These are phyloP conservation scores for Brevimyrus niger DNA, from an alignment of 2,113 vertebrate species.

Conservation along the genomic window DNA sequence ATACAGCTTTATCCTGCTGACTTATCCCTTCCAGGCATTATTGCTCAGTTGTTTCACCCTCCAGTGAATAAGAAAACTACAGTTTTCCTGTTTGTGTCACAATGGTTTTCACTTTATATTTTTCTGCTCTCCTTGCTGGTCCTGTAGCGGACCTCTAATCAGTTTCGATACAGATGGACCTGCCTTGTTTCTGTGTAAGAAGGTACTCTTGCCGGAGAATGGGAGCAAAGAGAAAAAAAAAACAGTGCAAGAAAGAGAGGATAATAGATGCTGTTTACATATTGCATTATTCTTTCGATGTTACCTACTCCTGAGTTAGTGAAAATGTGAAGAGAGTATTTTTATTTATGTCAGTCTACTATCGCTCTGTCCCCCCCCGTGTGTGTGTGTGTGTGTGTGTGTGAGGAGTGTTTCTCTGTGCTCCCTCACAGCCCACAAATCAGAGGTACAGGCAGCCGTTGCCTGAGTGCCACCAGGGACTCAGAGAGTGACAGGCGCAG, in stretches of 20 bases:
- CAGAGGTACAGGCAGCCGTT: constrained; percentile 12
- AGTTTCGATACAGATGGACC: background rate
- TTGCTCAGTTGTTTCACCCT: background rate
- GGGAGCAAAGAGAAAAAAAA: background rate
- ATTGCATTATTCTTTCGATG: background rate
- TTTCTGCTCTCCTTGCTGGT: background rate
- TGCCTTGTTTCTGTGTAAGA: background rate
- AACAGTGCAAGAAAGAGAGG: background rate
- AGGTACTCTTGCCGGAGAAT: background rate
- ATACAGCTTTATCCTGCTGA: background rate
- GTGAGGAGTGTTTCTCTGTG: background rate
- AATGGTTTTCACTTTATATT: background rate
- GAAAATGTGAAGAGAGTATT: background rate
- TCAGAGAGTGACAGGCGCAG: constrained; percentile 14
- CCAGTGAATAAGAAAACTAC: background rate
- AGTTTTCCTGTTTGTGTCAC: background rate
- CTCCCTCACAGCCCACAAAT: constrained; percentile 25
- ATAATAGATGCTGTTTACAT: background rate
- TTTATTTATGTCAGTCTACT: background rate
- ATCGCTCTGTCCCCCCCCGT: background rate
- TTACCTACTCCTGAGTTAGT: background rate
- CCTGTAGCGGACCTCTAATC: background rate
- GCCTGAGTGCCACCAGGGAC: background rate
- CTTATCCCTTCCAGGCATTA: background rate
- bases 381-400: background rate